phyloP scores from a whole-genome alignment of 2,888 invertebrate species.

The Hofmannophila pseudospretella region DNA sequence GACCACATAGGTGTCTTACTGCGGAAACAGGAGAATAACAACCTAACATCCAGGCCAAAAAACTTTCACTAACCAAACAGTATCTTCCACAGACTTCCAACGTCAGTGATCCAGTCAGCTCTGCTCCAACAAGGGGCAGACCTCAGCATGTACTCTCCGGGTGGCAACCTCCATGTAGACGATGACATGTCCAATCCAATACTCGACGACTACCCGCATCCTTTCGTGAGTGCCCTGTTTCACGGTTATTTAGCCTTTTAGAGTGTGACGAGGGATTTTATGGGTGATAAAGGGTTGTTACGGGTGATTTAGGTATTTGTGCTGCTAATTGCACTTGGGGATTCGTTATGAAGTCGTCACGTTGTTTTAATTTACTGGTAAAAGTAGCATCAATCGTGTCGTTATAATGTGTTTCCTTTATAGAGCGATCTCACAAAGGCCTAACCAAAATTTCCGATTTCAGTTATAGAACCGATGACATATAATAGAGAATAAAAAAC shows the following conservation, averaged over 20 bases:
- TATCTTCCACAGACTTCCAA: conserved; percentile 49
- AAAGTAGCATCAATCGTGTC: too few species aligned
- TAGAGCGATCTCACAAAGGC: too few species aligned
- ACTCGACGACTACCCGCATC: conserved; percentile 58
- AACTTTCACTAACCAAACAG: too few species aligned
- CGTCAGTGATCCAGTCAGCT: conserved; percentile 67
- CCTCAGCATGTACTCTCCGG: conserved; percentile 68
- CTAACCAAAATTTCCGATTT: too few species aligned
- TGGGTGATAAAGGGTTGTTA: not conserved
- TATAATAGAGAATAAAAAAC: too few species aligned
- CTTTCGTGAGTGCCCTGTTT: conserved; percentile 49
- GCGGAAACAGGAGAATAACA: too few species aligned
- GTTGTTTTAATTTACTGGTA: too few species aligned
- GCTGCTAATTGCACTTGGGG: not conserved
- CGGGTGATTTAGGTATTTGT: not conserved
- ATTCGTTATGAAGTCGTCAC: too few species aligned
- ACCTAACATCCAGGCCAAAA: too few species aligned
- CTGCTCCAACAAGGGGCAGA: conserved; percentile 68
- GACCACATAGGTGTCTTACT: too few species aligned
- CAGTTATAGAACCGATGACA: too few species aligned
- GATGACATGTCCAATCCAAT: conserved; percentile 66
- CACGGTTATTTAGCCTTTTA: not conserved
- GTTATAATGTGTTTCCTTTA: too few species aligned
- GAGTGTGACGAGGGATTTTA: not conserved
- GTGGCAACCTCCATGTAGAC: conserved; percentile 56